These are phyloP conservation scores for Orchestia grillus DNA, from an alignment of 1,140 invertebrate species.

Conservation along the genomic window DNA sequence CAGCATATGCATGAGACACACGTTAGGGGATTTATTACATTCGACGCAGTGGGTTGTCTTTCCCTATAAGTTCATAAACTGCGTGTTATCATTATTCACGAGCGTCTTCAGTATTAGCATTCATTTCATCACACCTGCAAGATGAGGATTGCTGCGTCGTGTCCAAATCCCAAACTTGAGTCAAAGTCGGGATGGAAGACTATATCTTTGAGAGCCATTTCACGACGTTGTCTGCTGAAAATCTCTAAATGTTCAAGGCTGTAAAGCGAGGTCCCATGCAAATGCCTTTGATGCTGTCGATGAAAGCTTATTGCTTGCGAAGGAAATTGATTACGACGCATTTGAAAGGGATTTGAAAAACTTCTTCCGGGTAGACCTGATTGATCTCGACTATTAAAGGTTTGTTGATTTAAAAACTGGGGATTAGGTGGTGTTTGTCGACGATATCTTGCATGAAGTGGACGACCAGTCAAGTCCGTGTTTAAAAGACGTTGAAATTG, in stretches of 20 bases:
- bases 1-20: background rate
- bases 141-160: background rate
- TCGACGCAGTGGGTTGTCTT: background rate
- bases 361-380: background rate
- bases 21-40: background rate
- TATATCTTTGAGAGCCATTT: background rate
- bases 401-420: background rate
- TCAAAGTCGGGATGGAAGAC: slow-evolving; percentile 14
- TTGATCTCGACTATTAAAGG: background rate
- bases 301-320: background rate
- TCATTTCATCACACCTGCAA: background rate
- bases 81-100: too few species aligned
- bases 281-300: background rate
- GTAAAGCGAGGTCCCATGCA: background rate
- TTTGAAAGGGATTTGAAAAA: background rate
- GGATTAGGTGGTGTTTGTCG: background rate
- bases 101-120: background rate
- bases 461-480: background rate
- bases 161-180: background rate
- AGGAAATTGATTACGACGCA: background rate
- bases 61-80: background rate
- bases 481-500: background rate
- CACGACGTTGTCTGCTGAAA: background rate
- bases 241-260: background rate
- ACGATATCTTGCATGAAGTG: background rate